A percentile compares a stretch with the other conserved stretches of the same genome.
phyloP scores from a whole-genome alignment of 2,888 invertebrate species.

The Ctenicera cuprea region DNA sequence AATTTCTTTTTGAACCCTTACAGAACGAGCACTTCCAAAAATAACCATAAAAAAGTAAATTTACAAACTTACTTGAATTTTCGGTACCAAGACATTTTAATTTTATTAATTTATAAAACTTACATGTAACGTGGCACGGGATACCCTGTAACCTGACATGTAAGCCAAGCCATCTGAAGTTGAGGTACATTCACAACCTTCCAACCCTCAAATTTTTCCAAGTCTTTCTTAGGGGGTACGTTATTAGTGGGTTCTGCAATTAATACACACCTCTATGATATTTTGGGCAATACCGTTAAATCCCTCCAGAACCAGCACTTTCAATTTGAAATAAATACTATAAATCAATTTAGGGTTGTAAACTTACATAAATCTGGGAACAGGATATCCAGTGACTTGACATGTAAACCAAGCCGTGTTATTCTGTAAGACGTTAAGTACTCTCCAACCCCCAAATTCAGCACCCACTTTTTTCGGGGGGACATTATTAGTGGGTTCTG shows the following conservation, averaged over 20 bases:
- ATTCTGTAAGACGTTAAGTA: conserved; percentile 74
- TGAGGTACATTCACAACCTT: conserved; percentile 74
- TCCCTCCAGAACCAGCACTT: conserved; percentile 38
- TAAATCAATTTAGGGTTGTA: conserved; percentile 3
- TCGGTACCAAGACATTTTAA: background rate
- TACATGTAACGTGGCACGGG: conserved; percentile 72
- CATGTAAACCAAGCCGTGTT: conserved; percentile 80
- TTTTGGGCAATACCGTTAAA: background rate
- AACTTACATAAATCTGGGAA: conserved; percentile 74
- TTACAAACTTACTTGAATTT: background rate
- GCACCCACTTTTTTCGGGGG: conserved; percentile 78
- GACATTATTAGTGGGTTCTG: conserved; percentile 79
- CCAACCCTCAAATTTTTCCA: conserved; percentile 75
- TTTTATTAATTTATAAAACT: conserved; percentile 39
- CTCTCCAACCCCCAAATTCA: conserved; percentile 77
- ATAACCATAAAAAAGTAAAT: too few species aligned
- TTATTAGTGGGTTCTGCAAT: conserved; percentile 78
- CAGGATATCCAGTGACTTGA: conserved; percentile 75
- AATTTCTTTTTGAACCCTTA: background rate
- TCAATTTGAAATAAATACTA: conserved; percentile 26
- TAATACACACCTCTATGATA: background rate
- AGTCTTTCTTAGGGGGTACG: conserved; percentile 78
- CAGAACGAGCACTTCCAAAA: conserved; percentile 44
- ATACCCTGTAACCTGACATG: conserved; percentile 82
- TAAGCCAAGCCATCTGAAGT: conserved; percentile 77